Evolutionary conservation across 2,888 invertebrate genomes (phyloP), one percentile per base, ranked within the genome.

Genomic region (Heliconius ethilla): DNA sequence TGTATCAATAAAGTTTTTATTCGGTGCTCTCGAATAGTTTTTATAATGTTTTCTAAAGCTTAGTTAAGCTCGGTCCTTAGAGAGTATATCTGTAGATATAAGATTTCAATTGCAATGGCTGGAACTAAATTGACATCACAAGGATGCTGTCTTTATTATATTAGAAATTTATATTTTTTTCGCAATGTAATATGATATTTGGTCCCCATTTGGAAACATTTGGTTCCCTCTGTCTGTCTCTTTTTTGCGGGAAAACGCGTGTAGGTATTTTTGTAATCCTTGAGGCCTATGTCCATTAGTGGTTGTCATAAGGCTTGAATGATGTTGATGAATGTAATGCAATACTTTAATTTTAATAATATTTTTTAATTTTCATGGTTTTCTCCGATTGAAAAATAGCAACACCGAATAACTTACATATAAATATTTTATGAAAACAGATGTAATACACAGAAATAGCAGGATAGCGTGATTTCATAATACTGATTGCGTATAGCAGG

Each of bases 1-100:
- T 86, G 86, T 83, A 78, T 75, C 83, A 81, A 83, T 84, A 83
- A 79, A 83, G 82, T 83, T 83, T 83, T 83, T 83, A 82, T 80
- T 79, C 75, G 78, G 75, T 80, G 76, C 77, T 78, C 76, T 77
- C 22, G 79, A 77, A 77, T 78, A 77, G 79, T 80, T 82, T 82
- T 81, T 81, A 80, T 80, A 79, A 82, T 82, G 79, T 78, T 77
- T 81, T 80, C 78, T 78, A 76, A 67, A 78, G 79, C 74, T 79
- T 75, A 79, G 75, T 79, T 67, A 51, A 75, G 73, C 69, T 70
- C 63, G 18, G 62, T 74, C 74, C 27, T 37, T 72, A n/a, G 72
- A 25, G 72, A 33, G 33, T 72, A n/a, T 55, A 22, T 55, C 55
- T 70, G n/a, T 15, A 59, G 72, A 59, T 72, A 72, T 72, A 72